These are phyloP conservation scores for Vulpes lagopus DNA, from an alignment of 2,113 vertebrate genomes.

Conservation along the genomic window DNA sequence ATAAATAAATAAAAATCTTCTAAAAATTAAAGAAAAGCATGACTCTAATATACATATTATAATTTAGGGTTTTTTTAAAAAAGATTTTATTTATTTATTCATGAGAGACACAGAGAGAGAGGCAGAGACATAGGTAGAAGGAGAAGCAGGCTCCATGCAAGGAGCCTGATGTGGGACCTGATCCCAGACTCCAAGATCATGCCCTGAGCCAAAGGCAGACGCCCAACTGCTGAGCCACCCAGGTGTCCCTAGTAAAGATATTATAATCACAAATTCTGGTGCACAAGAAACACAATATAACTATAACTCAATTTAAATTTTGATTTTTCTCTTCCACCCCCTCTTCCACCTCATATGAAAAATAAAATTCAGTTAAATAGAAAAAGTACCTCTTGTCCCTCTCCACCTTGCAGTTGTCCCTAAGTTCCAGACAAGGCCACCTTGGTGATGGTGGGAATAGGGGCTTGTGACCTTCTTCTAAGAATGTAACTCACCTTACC, in stretches of 20 bases:
- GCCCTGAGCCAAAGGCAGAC: no score
- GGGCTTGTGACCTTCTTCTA: background rate
- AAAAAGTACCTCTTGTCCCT: background rate
- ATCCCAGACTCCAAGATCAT: no score
- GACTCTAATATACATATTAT: background rate
- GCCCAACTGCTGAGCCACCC: no score
- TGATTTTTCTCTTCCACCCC: no score
- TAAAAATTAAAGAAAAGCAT: background rate
- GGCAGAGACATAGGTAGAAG: no score
- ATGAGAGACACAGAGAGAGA: no score
- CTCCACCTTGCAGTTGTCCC: background rate
- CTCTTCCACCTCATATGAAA: background rate
- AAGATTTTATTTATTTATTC: no score
- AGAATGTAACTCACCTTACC: background rate
- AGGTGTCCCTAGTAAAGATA: background rate
- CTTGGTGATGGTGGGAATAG: background rate
- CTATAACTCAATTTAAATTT: background rate
- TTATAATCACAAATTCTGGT: background rate
- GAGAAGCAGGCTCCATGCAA: no score
- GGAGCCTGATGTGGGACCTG: no score
- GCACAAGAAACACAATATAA: constrained; percentile 28
- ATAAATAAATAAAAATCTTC: background rate
- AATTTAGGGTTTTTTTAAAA: no score
- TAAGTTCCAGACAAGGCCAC: background rate
- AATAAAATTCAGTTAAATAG: background rate